Evolutionary conservation across 2,113 vertebrate species (phyloP).

Genomic region (Etheostoma cragini): DNA sequence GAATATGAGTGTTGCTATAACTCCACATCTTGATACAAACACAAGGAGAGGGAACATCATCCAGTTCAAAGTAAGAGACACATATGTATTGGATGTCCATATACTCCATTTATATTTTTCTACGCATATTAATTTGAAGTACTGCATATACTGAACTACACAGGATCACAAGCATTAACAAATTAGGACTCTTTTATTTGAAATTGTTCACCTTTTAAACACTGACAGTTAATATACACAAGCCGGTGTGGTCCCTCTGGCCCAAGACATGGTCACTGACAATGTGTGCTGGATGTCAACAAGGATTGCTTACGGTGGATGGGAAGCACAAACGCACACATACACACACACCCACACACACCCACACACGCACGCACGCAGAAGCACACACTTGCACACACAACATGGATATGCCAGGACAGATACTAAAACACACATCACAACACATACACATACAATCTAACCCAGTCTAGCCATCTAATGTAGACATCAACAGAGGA

Average conservation of each 20-base stretch:
- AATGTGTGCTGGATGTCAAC: constrained; percentile 82
- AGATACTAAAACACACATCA: constrained; percentile 59
- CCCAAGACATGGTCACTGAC: constrained; percentile 83
- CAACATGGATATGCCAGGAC: constrained; percentile 43
- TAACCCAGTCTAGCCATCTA: constrained; percentile 80
- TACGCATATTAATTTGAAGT: background rate
- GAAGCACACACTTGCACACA: constrained; percentile 39
- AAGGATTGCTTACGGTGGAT: constrained; percentile 84
- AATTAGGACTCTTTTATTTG: constrained; percentile 88
- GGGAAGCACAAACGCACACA: constrained; percentile 35
- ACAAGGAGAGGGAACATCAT: background rate
- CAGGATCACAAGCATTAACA: constrained; percentile 67
- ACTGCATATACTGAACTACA: background rate
- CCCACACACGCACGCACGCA: constrained; percentile 20
- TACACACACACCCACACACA: background rate
- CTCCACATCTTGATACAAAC: background rate
- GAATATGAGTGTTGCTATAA: background rate
- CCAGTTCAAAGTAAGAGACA: background rate
- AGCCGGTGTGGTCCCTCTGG: constrained; percentile 80
- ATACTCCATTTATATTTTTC: background rate
- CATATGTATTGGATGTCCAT: background rate
- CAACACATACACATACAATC: constrained; percentile 66
- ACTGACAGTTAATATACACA: constrained; percentile 88
- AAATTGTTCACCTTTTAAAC: constrained; percentile 87
- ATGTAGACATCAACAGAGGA: constrained; percentile 80